A percentile compares a stretch with the other conserved stretches of the same genome.
Evolutionary conservation across 2,113 vertebrate species (phyloP).

Genomic region (Sphyrna mokarran): DNA sequence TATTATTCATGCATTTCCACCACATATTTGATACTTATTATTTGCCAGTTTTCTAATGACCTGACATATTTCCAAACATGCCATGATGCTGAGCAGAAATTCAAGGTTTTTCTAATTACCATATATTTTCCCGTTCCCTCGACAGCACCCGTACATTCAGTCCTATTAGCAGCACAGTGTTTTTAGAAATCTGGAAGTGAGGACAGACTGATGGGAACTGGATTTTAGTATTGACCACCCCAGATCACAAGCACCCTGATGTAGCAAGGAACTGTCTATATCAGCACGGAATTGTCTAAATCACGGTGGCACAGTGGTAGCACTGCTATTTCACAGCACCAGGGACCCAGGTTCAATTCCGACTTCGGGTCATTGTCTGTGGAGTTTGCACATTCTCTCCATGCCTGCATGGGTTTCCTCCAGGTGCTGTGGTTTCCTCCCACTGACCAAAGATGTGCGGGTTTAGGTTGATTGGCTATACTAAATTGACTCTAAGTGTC

Average conservation of each 20-base stretch:
- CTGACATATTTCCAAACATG: neutral
- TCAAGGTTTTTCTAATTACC: neutral
- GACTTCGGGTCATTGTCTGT: no score
- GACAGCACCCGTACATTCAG: neutral
- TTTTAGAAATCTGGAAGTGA: neutral
- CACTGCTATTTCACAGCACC: no score
- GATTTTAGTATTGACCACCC: neutral
- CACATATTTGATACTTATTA: neutral
- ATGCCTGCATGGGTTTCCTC: no score
- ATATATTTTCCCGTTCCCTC: neutral
- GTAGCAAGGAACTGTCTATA: neutral
- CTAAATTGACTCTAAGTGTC: no score
- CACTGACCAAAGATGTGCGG: no score
- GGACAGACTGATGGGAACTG: neutral
- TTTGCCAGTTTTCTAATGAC: neutral
- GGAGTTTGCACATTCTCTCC: no score
- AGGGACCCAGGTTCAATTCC: no score
- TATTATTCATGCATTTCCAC: neutral
- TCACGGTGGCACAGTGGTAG: neutral
- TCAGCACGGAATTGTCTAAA: neutral
- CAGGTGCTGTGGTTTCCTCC: no score
- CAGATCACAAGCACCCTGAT: neutral
- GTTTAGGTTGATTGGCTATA: no score
- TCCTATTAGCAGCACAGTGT: neutral
- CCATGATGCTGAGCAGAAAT: neutral